Evolutionary conservation across 2,888 invertebrate species (phyloP).

Genomic region (Acheta domesticus): DNA sequence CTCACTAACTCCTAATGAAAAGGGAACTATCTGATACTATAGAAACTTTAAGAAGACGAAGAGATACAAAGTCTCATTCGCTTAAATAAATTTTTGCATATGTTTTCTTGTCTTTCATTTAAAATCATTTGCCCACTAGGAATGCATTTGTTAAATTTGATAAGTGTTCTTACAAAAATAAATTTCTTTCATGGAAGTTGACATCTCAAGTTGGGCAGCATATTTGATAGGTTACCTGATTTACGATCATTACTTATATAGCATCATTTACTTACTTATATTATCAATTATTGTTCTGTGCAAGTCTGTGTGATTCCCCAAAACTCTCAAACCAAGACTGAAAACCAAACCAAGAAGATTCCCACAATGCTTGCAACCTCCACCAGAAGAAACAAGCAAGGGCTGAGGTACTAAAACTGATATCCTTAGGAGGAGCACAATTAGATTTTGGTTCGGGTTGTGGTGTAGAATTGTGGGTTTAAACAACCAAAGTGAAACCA

Average conservation of each 20-base stretch:
- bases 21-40: conserved; percentile 39
- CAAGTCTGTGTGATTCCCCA: conserved; percentile 40
- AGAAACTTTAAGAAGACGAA: conserved; percentile 38
- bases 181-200: conserved; percentile 41
- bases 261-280: conserved; percentile 37
- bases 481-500: conserved; percentile 30
- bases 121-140: conserved; percentile 41
- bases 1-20: conserved; percentile 37
- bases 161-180: conserved; percentile 41
- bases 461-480: conserved; percentile 11
- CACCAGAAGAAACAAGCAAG: conserved; percentile 28
- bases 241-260: conserved; percentile 39
- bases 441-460: conserved; percentile 19
- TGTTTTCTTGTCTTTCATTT: conserved; percentile 39
- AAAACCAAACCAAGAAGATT: conserved; percentile 25
- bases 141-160: conserved; percentile 41
- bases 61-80: conserved; percentile 39
- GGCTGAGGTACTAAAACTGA: conserved; percentile 26
- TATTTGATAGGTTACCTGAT: conserved; percentile 40
- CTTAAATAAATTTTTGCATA: conserved; percentile 37
- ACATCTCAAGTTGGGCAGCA: conserved; percentile 41
- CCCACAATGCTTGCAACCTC: conserved; percentile 36
- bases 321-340: conserved; percentile 35
- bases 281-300: conserved; percentile 39
- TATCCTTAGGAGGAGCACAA: conserved; percentile 9